These are phyloP conservation scores for Exephanes ischioxanthus DNA, from an alignment of 2,888 invertebrate species.

Conservation along the genomic window DNA sequence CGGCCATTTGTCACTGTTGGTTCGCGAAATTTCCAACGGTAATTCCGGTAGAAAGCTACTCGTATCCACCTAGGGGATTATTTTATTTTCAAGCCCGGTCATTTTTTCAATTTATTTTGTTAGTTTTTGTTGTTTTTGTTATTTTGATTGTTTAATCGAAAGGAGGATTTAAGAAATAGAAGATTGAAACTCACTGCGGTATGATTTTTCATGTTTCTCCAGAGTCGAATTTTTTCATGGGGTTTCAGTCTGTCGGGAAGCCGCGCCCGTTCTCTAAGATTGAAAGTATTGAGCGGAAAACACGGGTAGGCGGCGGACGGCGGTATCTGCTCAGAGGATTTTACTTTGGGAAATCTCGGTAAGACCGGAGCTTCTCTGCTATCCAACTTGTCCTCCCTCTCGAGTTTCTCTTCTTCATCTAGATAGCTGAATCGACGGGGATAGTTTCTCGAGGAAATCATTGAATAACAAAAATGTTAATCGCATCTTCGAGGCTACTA, in stretches of 20 bases:
- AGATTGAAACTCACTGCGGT: conserved; percentile 68
- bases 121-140: neutral
- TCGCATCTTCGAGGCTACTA: conserved; percentile 48
- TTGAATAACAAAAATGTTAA: neutral
- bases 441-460: neutral
- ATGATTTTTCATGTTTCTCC: conserved; percentile 74
- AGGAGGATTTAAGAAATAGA: neutral
- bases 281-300: conserved; percentile 74
- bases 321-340: conserved; percentile 68
- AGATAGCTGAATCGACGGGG: conserved; percentile 68
- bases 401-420: conserved; percentile 69
- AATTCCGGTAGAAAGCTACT: conserved; percentile 51
- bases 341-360: conserved; percentile 70
- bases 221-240: conserved; percentile 75
- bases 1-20: conserved; percentile 73
- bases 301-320: conserved; percentile 64
- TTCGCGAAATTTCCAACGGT: conserved; percentile 56
- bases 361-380: conserved; percentile 68
- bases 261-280: conserved; percentile 60
- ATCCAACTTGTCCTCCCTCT: conserved; percentile 72
- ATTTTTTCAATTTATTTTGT: conserved; percentile 5
- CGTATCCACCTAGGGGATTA: conserved; percentile 64
- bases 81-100: neutral
- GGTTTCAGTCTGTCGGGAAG: conserved; percentile 72
- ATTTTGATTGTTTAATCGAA: neutral